A percentile compares a stretch with the other conserved stretches of the same genome.
phyloP scores from a whole-genome alignment of 2,888 invertebrate species.

The Marasmarcha lunaedactyla region DNA sequence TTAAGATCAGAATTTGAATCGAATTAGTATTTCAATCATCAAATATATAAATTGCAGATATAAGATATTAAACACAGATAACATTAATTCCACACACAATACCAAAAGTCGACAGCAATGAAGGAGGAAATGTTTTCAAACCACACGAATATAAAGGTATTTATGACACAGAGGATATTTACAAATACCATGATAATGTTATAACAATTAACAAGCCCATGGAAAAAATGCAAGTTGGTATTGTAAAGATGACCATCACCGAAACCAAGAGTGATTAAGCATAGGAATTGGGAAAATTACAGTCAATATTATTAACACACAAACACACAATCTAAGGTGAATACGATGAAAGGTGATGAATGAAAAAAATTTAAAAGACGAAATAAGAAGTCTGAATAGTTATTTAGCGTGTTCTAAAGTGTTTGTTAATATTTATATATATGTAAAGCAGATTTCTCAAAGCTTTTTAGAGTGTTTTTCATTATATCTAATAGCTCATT shows the following conservation, averaged over 20 bases:
- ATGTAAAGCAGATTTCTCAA: slow-evolving; percentile 33
- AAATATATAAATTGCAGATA: no score
- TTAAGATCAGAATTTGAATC: no score
- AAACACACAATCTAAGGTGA: slow-evolving; percentile 16
- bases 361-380: slow-evolving; percentile 12
- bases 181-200: slow-evolving; percentile 23
- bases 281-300: slow-evolving; percentile 48
- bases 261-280: slow-evolving; percentile 70
- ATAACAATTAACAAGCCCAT: slow-evolving; percentile 25
- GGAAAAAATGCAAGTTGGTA: slow-evolving; percentile 42
- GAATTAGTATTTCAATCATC: no score
- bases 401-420: not conserved
- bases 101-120: no score
- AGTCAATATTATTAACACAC: slow-evolving; percentile 24
- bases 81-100: no score
- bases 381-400: slow-evolving; percentile 11
- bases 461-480: slow-evolving; percentile 25
- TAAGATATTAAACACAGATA: no score
- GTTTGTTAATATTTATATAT: slow-evolving; percentile 16
- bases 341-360: slow-evolving; percentile 16
- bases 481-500: no score
- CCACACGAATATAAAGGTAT: not conserved
- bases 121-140: no score
- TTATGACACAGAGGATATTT: no score
- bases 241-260: slow-evolving; percentile 53